phyloP scores from a whole-genome alignment of 64 coral and sea anemone species.

The Montipora efflorescens region DNA sequence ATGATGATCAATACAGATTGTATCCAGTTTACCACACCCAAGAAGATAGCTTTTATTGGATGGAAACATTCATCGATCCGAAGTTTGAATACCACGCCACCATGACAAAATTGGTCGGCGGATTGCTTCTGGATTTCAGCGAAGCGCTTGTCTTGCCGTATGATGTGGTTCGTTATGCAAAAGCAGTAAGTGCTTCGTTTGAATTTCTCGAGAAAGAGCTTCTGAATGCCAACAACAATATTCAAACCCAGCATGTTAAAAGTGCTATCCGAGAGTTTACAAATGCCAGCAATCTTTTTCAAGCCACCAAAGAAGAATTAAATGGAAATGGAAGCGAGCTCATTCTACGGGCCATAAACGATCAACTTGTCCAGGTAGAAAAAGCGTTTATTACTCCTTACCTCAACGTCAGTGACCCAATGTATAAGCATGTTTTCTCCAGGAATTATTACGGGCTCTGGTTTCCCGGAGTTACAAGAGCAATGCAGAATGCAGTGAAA shows the following conservation, averaged over 20 bases:
- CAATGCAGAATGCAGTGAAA: not conserved
- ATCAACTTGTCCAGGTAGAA: conserved; percentile 67
- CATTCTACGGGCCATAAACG: conserved; percentile 46
- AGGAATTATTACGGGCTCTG: not conserved
- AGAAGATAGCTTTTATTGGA: conserved; percentile 71
- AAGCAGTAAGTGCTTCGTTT: not conserved
- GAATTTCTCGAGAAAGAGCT: not conserved
- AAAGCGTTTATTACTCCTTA: conserved; percentile 51
- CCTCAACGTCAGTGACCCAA: not conserved
- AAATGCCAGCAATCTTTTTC: conserved; percentile 43
- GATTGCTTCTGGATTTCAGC: conserved; percentile 65
- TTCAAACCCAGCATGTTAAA: not conserved
- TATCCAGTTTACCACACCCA: conserved; percentile 82
- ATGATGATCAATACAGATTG: not conserved
- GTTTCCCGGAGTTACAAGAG: conserved; percentile 13
- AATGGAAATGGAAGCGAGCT: conserved; percentile 37
- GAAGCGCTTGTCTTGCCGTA: conserved; percentile 45
- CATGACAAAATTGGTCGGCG: conserved; percentile 66
- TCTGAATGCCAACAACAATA: not conserved
- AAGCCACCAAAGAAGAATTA: conserved; percentile 43
- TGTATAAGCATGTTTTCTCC: conserved; percentile 37
- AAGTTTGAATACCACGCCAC: conserved; percentile 66
- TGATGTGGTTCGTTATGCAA: conserved; percentile 9
- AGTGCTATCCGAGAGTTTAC: conserved; percentile 58
- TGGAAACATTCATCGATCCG: conserved; percentile 79